These are phyloP conservation scores for Onychomys torridus DNA, from an alignment of 2,797 vertebrate species.

Conservation along the genomic window DNA sequence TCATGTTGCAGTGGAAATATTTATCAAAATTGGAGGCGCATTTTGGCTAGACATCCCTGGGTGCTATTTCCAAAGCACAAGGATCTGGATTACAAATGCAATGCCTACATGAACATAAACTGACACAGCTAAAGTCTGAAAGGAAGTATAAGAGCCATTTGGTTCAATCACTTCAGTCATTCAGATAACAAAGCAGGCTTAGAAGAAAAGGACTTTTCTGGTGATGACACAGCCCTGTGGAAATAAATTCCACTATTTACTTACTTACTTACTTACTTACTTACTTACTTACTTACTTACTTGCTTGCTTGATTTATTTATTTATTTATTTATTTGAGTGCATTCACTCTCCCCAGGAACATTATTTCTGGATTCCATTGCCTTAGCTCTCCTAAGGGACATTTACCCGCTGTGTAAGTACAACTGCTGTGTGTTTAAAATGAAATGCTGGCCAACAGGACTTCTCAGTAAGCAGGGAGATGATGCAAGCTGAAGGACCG, in stretches of 20 bases:
- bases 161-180: not conserved
- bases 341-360: not conserved
- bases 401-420: not conserved
- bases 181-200: not conserved
- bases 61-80: not conserved
- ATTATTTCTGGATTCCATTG: not conserved
- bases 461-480: slow-evolving; percentile 56
- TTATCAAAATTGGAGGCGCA: not conserved
- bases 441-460: slow-evolving; percentile 51
- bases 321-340: not conserved
- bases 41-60: not conserved
- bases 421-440: slow-evolving; percentile 24
- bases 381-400: not conserved
- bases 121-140: not conserved
- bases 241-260: not conserved
- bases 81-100: not conserved
- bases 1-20: not conserved
- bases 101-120: not conserved
- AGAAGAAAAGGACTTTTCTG: not conserved
- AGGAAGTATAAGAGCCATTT: not conserved
- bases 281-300: not conserved
- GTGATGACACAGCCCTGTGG: not conserved
- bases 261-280: not conserved
- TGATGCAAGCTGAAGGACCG: slow-evolving; percentile 45
- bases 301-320: not conserved